phyloP scores from a whole-genome alignment of 2,797 vertebrate species.

The Acridotheres tristis region DNA sequence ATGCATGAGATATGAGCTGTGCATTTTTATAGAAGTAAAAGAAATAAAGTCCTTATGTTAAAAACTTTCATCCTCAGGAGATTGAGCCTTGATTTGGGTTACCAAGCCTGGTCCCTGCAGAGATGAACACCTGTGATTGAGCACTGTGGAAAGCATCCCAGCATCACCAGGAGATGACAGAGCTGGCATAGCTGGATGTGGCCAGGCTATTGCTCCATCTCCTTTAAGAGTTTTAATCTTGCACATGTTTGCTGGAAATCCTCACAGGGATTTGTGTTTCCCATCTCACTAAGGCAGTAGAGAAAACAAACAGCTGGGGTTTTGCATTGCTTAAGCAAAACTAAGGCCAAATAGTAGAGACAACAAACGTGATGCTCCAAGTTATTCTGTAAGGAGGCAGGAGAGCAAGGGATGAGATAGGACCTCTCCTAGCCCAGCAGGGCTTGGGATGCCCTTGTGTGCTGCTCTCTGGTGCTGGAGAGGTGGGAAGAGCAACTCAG shows the following conservation, averaged over 20 bases:
- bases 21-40: not conserved
- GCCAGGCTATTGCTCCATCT: not conserved
- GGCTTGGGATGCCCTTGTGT: not conserved
- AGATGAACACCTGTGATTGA: rapidly evolving
- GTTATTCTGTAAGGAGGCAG: not conserved
- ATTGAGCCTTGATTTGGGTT: not conserved
- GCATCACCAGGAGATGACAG: not conserved
- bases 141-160: not conserved
- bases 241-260: not conserved
- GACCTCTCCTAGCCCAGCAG: not conserved
- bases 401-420: not conserved
- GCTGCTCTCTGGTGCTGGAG: not conserved
- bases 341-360: not conserved
- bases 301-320: not conserved
- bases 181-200: not conserved
- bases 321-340: not conserved
- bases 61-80: not conserved
- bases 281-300: not conserved
- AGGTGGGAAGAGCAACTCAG: not conserved
- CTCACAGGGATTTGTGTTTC: not conserved
- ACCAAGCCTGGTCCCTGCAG: not conserved
- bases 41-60: not conserved
- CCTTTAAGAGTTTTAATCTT: not conserved
- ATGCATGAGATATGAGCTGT: not conserved
- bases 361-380: rapidly evolving